A percentile compares a stretch with the other conserved stretches of the same genome.
These are phyloP conservation scores for Heliconius hermathena DNA, from an alignment of 1,140 invertebrate species.

Conservation along the genomic window DNA sequence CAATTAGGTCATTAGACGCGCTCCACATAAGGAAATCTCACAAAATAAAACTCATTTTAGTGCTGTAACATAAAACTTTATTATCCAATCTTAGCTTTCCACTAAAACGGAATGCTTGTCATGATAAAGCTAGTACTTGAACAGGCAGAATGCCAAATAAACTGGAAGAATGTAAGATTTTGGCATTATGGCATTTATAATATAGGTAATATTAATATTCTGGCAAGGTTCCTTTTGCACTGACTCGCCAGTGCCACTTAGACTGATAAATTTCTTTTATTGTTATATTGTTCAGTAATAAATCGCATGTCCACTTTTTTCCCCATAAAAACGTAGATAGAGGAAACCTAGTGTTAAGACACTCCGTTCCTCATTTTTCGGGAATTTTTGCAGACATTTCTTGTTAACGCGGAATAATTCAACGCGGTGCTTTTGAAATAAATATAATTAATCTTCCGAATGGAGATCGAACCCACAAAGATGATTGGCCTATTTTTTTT, in stretches of 20 bases:
- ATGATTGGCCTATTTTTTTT: too few species aligned
- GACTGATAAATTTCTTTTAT: neutral
- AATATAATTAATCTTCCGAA: too few species aligned
- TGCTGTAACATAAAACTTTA: constrained; percentile 1
- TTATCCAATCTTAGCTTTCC: neutral
- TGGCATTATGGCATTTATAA: neutral
- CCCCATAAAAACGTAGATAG: neutral
- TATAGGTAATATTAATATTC: constrained; percentile 12
- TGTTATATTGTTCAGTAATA: too few species aligned
- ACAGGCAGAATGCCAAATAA: neutral
- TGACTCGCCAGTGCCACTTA: neutral
- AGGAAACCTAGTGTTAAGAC: neutral
- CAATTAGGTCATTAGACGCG: neutral
- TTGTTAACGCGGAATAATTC: too few species aligned
- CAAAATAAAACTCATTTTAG: neutral
- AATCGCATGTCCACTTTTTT: too few species aligned
- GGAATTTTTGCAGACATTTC: neutral
- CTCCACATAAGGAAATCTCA: constrained; percentile 1
- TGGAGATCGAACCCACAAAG: too few species aligned
- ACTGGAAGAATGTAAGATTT: neutral
- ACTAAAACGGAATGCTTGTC: constrained; percentile 5
- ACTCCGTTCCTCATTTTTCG: neutral
- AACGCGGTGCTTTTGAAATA: too few species aligned
- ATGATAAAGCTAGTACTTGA: neutral
- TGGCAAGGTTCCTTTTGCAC: neutral